Percentiles rank a stretch among this genome's conserved stretches.
Conservation (phyloP, 2,113 vertebrate species). For the Petroica traversi region DNA sequence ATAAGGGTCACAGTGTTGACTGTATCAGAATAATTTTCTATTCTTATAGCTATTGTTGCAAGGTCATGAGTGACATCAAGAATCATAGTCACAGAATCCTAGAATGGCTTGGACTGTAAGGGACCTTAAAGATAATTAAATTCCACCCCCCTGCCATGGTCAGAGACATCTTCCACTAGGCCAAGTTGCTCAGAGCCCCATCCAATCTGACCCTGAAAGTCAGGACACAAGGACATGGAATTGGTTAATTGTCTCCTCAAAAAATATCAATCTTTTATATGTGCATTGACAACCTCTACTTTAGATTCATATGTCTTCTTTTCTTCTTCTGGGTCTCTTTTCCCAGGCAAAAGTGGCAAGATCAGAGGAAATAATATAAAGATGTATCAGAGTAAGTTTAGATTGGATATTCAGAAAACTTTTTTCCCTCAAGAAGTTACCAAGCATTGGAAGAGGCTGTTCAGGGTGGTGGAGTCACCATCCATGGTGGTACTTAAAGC, state of each 20-base stretch:
- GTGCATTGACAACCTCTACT: background rate
- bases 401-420: background rate
- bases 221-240: background rate
- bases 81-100: background rate
- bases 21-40: background rate
- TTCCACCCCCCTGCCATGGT: background rate
- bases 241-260: background rate
- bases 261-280: background rate
- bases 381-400: background rate
- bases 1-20: background rate
- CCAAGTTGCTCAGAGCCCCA: background rate
- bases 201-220: background rate
- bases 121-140: background rate
- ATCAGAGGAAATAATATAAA: background rate
- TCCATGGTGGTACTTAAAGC: background rate
- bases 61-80: background rate
- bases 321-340: background rate
- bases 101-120: background rate
- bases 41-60: background rate
- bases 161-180: background rate
- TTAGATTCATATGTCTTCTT: background rate
- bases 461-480: background rate
- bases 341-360: background rate
- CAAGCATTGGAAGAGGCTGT: background rate
- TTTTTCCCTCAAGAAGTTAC: background rate